A percentile compares a stretch with the other conserved stretches of the same genome.
These are phyloP conservation scores for Zosterops hypoxanthus DNA, from an alignment of 2,113 vertebrate species.

Conservation along the genomic window DNA sequence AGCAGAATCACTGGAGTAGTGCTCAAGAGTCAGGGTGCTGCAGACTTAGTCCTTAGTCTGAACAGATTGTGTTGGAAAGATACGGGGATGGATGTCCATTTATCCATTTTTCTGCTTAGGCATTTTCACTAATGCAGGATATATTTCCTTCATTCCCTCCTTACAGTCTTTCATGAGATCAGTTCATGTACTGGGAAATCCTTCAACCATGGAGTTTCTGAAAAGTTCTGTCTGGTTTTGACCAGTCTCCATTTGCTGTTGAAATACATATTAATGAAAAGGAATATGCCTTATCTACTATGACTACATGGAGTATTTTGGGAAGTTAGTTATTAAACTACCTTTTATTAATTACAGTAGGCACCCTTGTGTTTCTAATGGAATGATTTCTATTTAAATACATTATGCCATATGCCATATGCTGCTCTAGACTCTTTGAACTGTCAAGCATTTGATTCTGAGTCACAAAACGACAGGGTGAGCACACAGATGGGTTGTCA, in stretches of 20 bases:
- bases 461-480: neutral
- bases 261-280: neutral
- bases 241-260: neutral
- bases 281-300: neutral
- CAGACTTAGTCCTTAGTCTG: neutral
- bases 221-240: neutral
- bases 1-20: rapidly evolving
- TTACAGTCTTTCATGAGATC: neutral
- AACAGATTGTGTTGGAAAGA: neutral
- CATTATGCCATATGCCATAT: constrained; percentile 50
- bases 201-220: neutral
- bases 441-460: constrained; percentile 41
- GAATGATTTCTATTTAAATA: constrained; percentile 62
- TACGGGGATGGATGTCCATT: neutral
- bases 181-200: neutral
- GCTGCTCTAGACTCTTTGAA: constrained; percentile 62
- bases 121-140: neutral
- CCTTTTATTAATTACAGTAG: constrained; percentile 36
- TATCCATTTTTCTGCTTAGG: neutral
- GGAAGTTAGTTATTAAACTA: constrained; percentile 5
- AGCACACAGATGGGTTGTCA: constrained; percentile 59
- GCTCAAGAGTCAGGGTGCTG: neutral
- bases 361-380: constrained; percentile 36
- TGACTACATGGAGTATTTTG: neutral
- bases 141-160: neutral